Conservation (phyloP, 2,888 invertebrate species). For the Nebria brevicollis region DNA sequence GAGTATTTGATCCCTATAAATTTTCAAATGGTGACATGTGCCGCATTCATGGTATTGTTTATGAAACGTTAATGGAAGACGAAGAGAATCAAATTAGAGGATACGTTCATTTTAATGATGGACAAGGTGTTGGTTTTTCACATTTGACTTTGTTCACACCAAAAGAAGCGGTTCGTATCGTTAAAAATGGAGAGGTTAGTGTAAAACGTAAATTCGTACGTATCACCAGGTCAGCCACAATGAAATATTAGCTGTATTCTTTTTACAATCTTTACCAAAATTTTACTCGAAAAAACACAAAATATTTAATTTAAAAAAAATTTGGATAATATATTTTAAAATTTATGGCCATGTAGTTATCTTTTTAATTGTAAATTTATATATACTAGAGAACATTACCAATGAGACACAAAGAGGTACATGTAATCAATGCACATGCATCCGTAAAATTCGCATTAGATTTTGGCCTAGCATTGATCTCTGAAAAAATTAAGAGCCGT, state of each 20-base stretch:
- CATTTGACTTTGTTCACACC: conserved; percentile 82
- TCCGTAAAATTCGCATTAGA: conserved; percentile 80
- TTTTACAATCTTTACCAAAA: neutral
- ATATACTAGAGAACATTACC: conserved; percentile 75
- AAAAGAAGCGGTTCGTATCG: conserved; percentile 80
- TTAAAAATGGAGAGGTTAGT: conserved; percentile 81
- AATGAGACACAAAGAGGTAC: conserved; percentile 82
- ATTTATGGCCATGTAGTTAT: neutral
- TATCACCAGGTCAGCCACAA: too few species aligned
- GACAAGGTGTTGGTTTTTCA: conserved; percentile 77
- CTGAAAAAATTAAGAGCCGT: conserved; percentile 79
- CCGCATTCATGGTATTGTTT: conserved; percentile 78
- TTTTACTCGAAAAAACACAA: neutral
- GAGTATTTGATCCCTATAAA: conserved; percentile 81
- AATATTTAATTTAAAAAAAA: neutral
- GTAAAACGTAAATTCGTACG: too few species aligned
- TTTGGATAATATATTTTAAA: neutral
- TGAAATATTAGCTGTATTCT: neutral
- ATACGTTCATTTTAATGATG: conserved; percentile 81
- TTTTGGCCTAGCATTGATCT: conserved; percentile 80
- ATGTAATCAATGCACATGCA: conserved; percentile 78
- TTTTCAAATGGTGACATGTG: conserved; percentile 83
- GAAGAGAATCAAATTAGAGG: conserved; percentile 84
- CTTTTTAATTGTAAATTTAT: conserved; percentile 13
- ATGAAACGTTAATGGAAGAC: conserved; percentile 83